phyloP scores from a whole-genome alignment of 2,113 vertebrate species.

The Xiphorhynchus elegans region DNA sequence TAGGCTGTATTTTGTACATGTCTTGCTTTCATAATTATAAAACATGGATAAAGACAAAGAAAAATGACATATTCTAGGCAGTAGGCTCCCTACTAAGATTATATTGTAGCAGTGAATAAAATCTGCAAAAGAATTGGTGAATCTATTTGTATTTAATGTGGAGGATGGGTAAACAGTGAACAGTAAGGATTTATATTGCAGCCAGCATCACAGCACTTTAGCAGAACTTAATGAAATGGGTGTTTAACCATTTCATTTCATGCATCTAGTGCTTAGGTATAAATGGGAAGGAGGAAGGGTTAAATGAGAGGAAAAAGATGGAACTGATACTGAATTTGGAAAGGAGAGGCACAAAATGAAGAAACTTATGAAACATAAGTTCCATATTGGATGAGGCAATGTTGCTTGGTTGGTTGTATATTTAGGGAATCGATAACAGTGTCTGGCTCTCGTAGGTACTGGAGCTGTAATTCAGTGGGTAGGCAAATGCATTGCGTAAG shows the following conservation, averaged over 20 bases:
- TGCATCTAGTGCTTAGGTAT: not conserved
- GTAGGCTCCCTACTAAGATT: not conserved
- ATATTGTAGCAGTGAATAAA: not conserved
- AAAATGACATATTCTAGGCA: not conserved
- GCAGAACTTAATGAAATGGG: not conserved
- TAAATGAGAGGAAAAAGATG: not conserved
- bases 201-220: not conserved
- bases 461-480: not conserved
- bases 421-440: not conserved
- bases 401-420: not conserved
- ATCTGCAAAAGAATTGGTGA: not conserved
- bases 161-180: not conserved
- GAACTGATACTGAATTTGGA: not conserved
- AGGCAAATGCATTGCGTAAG: not conserved
- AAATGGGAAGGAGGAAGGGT: not conserved
- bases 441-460: not conserved
- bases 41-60: not conserved
- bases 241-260: not conserved
- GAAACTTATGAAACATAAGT: not conserved
- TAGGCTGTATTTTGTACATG: not conserved
- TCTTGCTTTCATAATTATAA: constrained; percentile 13
- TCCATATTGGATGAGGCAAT: not conserved
- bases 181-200: not conserved
- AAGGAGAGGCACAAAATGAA: not conserved
- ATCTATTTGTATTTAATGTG: not conserved